A percentile compares a stretch with the other conserved stretches of the same genome.
Evolutionary conservation across 2,113 vertebrate genomes (phyloP).

Genomic region (Gobius niger): DNA sequence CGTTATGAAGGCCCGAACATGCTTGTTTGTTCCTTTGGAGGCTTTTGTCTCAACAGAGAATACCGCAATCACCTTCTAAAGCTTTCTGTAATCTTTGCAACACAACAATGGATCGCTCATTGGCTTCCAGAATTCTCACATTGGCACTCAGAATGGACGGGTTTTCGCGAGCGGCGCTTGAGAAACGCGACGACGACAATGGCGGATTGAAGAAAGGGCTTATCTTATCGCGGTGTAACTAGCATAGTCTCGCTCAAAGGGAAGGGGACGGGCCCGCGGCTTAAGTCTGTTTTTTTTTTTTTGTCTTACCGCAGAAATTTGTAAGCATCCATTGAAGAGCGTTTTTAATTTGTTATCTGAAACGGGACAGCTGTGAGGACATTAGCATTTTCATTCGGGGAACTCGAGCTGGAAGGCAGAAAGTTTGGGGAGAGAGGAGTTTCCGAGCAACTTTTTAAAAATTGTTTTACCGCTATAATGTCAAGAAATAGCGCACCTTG

Average conservation of each 20-base stretch:
- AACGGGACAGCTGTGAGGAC: slow-evolving; percentile 61
- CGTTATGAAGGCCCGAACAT: slow-evolving; percentile 64
- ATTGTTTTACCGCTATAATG: too few relatives aligned
- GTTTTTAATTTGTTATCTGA: slow-evolving; percentile 63
- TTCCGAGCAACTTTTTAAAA: too few relatives aligned
- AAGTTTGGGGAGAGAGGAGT: slow-evolving; percentile 18
- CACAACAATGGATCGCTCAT: slow-evolving; percentile 60
- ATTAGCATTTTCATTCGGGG: slow-evolving; percentile 52
- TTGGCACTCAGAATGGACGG: slow-evolving; percentile 62
- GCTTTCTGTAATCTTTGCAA: slow-evolving; percentile 74
- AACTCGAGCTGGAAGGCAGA: slow-evolving; percentile 57
- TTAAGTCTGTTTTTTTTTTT: slow-evolving; percentile 62
- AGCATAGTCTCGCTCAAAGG: slow-evolving; percentile 50
- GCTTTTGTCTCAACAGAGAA: slow-evolving; percentile 66
- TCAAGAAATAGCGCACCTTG: too few relatives aligned
- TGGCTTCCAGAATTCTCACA: slow-evolving; percentile 71
- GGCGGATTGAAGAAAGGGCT: slow-evolving; percentile 57
- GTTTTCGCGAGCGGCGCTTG: slow-evolving; percentile 59
- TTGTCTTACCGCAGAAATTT: slow-evolving; percentile 63
- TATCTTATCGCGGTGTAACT: slow-evolving; percentile 63
- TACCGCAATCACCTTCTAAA: slow-evolving; percentile 68
- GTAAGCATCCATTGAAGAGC: slow-evolving; percentile 58
- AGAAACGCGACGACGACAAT: slow-evolving; percentile 46
- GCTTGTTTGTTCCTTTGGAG: slow-evolving; percentile 64
- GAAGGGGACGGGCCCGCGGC: slow-evolving; percentile 50